phyloP scores from a whole-genome alignment of 2,113 vertebrate genomes.

The Bufo gargarizans region DNA sequence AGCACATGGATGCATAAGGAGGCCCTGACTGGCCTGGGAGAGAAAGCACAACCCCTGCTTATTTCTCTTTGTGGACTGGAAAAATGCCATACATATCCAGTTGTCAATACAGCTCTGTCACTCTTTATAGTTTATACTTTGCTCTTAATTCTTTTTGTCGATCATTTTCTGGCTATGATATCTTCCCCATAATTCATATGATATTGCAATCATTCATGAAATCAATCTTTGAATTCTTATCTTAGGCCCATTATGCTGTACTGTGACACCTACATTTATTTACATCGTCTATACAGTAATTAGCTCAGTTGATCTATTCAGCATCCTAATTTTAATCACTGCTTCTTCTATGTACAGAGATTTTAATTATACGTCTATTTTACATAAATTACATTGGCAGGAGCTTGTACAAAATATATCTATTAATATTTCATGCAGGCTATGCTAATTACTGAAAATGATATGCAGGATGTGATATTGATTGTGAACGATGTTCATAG shows the following conservation, averaged over 20 bases:
- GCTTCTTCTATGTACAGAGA: slow-evolving; percentile 15
- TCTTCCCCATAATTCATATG: background rate
- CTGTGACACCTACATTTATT: slow-evolving; percentile 27
- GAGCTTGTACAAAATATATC: slow-evolving; percentile 10
- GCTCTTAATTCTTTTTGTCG: background rate
- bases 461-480: slow-evolving; percentile 1
- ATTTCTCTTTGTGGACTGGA: background rate
- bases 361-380: slow-evolving; percentile 14
- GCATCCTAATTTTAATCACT: slow-evolving; percentile 17
- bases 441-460: slow-evolving; percentile 8
- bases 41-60: background rate
- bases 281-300: slow-evolving; percentile 16
- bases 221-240: background rate
- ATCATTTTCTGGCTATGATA: background rate
- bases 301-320: slow-evolving; percentile 7
- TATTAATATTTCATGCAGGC: slow-evolving; percentile 18
- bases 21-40: no score
- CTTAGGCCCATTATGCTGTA: background rate
- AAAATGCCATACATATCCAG: background rate
- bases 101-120: background rate
- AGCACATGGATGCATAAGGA: no score
- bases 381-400: slow-evolving; percentile 28
- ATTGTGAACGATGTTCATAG: slow-evolving; percentile 4
- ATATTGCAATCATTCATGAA: slow-evolving; percentile 16
- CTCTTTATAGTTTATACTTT: background rate